A percentile compares a stretch with the other conserved stretches of the same genome.
These are phyloP conservation scores for Pteronura brasiliensis DNA, from an alignment of 2,113 vertebrate species.

Conservation along the genomic window DNA sequence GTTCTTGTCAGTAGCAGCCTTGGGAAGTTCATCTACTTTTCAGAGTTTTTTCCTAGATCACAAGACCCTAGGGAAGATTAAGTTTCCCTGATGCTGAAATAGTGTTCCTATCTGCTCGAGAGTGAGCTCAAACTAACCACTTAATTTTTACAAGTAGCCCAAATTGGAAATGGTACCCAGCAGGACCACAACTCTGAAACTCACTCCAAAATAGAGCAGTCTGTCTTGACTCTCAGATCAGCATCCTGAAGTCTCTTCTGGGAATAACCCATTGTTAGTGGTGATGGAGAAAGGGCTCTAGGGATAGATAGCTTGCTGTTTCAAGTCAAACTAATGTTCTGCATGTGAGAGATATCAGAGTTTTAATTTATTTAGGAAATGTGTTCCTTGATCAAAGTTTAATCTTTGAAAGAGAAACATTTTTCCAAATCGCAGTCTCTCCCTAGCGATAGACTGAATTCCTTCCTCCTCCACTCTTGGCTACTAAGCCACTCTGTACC, in stretches of 20 bases:
- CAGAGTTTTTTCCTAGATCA: neutral
- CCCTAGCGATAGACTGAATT: neutral
- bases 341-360: neutral
- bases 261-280: neutral
- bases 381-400: neutral
- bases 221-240: neutral
- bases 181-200: neutral
- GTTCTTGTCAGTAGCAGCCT: neutral
- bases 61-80: neutral
- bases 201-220: neutral
- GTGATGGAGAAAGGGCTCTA: neutral
- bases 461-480: neutral
- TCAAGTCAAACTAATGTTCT: neutral
- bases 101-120: neutral
- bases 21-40: neutral
- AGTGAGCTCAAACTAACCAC: neutral
- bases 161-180: neutral
- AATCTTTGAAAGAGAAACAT: slow-evolving; percentile 11
- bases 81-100: neutral
- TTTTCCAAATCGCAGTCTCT: slow-evolving; percentile 7
- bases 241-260: neutral
- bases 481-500: neutral
- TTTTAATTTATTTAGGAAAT: neutral
- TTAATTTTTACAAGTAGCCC: neutral
- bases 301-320: neutral